Percentiles rank a stretch among this genome's conserved stretches.
Evolutionary conservation across 2,113 vertebrate species (phyloP).

Genomic region (Octodon degus): DNA sequence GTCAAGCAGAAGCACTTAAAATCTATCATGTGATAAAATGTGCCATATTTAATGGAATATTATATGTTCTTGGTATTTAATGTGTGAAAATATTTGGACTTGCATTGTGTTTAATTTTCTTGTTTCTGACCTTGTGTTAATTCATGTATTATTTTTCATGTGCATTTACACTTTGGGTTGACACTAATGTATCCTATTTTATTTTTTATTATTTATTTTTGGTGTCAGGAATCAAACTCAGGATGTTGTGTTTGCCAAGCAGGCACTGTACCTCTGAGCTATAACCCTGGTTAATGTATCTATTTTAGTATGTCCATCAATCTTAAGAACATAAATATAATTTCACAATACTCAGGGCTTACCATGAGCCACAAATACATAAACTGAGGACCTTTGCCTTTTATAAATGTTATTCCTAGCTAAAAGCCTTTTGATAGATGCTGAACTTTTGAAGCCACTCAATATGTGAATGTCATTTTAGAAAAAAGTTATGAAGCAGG

Average conservation of each 20-base stretch:
- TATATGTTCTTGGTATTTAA: neutral
- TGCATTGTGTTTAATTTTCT: neutral
- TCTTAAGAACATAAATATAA: neutral
- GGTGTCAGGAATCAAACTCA: no score
- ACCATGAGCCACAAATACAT: neutral
- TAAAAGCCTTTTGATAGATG: neutral
- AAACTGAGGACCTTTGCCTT: neutral
- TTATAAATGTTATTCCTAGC: neutral
- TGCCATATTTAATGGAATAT: neutral
- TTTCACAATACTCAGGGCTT: neutral
- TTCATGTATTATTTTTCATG: neutral
- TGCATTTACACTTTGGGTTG: neutral
- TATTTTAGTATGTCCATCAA: neutral
- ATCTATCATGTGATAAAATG: neutral
- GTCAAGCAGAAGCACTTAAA: neutral
- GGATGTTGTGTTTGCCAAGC: no score
- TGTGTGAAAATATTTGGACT: neutral
- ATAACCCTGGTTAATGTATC: no score
- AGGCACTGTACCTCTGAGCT: no score
- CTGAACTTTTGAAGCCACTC: slow-evolving; percentile 37
- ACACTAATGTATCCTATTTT: neutral
- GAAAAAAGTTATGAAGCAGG: neutral
- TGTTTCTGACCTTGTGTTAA: neutral
- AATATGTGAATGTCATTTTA: neutral
- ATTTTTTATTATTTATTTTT: neutral